Conservation (phyloP, 1,140 invertebrate genomes). For the Drosophila repleta region DNA sequence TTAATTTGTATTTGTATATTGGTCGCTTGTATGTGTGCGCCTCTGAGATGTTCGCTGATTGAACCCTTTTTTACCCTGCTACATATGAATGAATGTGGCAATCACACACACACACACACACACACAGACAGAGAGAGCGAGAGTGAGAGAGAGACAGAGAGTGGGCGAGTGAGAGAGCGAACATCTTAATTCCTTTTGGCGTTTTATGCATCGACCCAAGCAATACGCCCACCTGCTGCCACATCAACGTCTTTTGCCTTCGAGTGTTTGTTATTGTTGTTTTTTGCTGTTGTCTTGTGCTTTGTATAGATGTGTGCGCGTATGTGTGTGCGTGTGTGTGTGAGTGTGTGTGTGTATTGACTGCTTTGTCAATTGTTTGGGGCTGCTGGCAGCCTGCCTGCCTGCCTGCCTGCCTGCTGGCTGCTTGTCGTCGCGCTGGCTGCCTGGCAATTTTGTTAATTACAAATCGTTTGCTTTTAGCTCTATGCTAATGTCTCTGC, state of each 20-base stretch:
- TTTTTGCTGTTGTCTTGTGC: conserved; percentile 18
- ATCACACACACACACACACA: conserved; percentile 19
- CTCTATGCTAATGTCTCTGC: conserved; percentile 65
- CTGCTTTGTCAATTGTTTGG: conserved; percentile 76
- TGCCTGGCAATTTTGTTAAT: conserved; percentile 84
- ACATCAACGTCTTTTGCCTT: conserved; percentile 69
- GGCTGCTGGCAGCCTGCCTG: conserved; percentile 27
- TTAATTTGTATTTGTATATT: conserved; percentile 82
- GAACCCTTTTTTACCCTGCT: conserved; percentile 73
- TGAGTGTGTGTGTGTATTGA: conserved; percentile 54
- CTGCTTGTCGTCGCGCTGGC: conserved; percentile 42
- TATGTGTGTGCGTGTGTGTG: conserved; percentile 15
- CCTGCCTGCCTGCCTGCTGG: not conserved
- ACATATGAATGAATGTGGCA: conserved; percentile 51
- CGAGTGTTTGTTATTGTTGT: conserved; percentile 77
- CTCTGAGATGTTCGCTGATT: conserved; percentile 66
- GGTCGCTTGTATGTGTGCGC: conserved; percentile 32
- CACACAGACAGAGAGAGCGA: conserved; percentile 9
- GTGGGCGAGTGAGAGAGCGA: no score
- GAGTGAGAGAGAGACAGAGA: not conserved
- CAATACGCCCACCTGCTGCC: conserved; percentile 51
- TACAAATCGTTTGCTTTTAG: conserved; percentile 82
- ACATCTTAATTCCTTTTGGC: conserved; percentile 76
- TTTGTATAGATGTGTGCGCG: conserved; percentile 12
- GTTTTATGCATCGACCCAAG: conserved; percentile 68